These are phyloP conservation scores for Engraulis encrasicolus DNA, from an alignment of 2,113 vertebrate species.

Conservation along the genomic window DNA sequence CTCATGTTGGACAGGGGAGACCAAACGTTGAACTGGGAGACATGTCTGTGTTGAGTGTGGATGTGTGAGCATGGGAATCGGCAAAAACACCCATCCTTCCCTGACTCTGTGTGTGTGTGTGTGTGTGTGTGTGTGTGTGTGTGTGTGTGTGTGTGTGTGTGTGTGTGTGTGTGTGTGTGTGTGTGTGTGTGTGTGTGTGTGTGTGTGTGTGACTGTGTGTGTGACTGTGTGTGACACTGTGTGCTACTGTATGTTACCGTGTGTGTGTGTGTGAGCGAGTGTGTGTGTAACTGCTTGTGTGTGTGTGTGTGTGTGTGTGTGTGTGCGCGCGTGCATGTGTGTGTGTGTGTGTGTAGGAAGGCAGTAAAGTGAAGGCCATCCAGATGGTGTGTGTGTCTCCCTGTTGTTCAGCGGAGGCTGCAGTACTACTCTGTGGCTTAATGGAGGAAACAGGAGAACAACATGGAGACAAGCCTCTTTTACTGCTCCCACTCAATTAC, in stretches of 20 bases:
- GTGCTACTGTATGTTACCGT: background rate
- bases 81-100: background rate
- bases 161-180: background rate
- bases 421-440: background rate
- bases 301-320: background rate
- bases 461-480: background rate
- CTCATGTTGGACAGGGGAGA: background rate
- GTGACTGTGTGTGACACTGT: background rate
- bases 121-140: background rate
- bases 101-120: background rate
- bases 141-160: background rate
- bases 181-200: background rate
- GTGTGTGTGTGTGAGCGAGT: background rate
- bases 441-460: background rate
- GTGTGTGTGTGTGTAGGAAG: slow-evolving; percentile 33
- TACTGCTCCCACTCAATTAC: background rate
- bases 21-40: background rate
- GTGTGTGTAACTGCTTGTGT: background rate
- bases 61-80: background rate
- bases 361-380: slow-evolving; percentile 46
- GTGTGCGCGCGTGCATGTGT: background rate
- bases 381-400: slow-evolving; percentile 48
- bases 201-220: slow-evolving; percentile 18
- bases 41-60: background rate
- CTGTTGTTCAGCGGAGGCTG: no score